Percentiles rank a stretch among this genome's conserved stretches.
Conservation (phyloP, 2,797 vertebrate genomes). For the Enteromius paludinosus region DNA sequence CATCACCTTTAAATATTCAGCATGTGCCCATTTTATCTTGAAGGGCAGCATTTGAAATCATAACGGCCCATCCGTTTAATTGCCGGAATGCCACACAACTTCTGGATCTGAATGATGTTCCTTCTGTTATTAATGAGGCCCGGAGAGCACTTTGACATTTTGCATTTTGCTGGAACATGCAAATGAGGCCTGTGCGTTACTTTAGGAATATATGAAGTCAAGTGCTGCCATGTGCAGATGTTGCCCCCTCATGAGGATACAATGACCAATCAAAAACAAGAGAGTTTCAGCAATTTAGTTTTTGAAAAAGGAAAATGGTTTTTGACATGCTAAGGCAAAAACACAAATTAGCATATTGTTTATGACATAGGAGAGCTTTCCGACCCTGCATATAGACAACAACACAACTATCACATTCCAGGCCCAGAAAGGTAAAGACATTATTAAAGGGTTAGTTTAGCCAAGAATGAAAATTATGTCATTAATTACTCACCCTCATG, state of each 20-base stretch:
- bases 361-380: too few relatives aligned
- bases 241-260: neutral
- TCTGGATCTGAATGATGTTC: conserved; percentile 71
- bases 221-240: conserved; percentile 16
- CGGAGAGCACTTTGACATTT: conserved; percentile 78
- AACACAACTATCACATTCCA: too few relatives aligned
- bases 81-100: conserved; percentile 76
- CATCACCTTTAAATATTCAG: conserved; percentile 80
- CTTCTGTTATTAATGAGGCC: conserved; percentile 80
- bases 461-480: neutral
- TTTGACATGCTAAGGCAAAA: neutral
- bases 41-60: conserved; percentile 78
- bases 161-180: conserved; percentile 73
- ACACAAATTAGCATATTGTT: too few relatives aligned
- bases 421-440: too few relatives aligned
- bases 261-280: conserved; percentile 19
- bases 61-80: conserved; percentile 76
- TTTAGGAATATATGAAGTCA: conserved; percentile 28
- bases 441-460: neutral
- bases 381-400: too few relatives aligned
- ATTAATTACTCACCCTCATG: neutral
- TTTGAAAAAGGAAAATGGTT: neutral
- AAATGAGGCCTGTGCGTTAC: conserved; percentile 69
- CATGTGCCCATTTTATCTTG: conserved; percentile 75
- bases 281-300: neutral